phyloP scores from a whole-genome alignment of 1,140 invertebrate genomes.

The Lucilia sericata region DNA sequence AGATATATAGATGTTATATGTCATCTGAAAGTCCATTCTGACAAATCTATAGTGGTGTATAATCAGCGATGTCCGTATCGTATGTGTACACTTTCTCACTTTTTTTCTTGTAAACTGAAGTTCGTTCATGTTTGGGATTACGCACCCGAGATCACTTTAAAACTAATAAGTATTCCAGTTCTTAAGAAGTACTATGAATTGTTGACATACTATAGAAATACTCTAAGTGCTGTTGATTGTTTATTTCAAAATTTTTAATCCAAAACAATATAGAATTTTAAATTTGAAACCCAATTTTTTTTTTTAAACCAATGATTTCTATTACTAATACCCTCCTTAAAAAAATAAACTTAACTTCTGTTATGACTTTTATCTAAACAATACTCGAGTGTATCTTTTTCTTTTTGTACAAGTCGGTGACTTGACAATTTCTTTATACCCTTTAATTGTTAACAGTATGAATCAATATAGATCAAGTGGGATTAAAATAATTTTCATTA shows the following conservation, averaged over 20 bases:
- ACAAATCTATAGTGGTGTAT: no score
- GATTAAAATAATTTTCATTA: background rate
- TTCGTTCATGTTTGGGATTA: no score
- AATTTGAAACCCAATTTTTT: background rate
- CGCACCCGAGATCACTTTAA: no score
- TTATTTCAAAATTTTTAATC: background rate
- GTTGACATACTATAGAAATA: background rate
- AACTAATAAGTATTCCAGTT: no score
- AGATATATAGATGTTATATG: no score
- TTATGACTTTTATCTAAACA: background rate
- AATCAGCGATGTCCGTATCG: no score
- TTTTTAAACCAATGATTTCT: background rate
- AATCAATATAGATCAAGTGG: constrained; percentile 11
- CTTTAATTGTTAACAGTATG: constrained; percentile 5
- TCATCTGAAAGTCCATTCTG: no score
- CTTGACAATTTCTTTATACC: constrained; percentile 5
- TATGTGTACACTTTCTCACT: no score
- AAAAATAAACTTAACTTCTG: background rate
- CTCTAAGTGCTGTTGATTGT: background rate
- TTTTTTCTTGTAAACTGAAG: no score
- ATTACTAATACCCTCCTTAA: background rate
- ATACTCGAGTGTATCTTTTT: background rate
- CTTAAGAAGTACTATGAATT: no score
- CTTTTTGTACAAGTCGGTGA: background rate
- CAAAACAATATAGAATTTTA: background rate